Evolutionary conservation across 1,140 invertebrate genomes (phyloP).

Genomic region (Drosophila pachea): DNA sequence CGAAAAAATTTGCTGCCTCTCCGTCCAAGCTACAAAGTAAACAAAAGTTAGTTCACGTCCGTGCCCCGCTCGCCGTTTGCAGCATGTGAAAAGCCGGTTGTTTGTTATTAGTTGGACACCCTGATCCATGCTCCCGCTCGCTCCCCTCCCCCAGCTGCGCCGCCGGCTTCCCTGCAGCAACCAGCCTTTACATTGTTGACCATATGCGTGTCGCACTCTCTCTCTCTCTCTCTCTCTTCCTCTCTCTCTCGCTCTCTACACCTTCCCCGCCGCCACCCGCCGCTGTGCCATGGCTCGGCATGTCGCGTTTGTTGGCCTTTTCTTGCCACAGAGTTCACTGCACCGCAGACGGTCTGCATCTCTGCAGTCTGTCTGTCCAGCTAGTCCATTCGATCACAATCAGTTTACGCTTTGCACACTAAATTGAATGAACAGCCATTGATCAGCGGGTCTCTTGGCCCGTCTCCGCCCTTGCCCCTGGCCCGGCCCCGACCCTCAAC

Average conservation of each 20-base stretch:
- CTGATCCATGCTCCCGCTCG: too few species aligned
- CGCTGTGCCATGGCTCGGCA: constrained; percentile 12
- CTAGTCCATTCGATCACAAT: constrained; percentile 66
- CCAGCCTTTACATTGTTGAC: constrained; percentile 44
- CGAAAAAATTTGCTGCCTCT: constrained; percentile 26
- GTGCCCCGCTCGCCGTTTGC: not conserved
- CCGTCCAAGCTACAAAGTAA: constrained; percentile 53
- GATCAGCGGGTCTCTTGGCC: constrained; percentile 43
- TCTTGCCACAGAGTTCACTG: constrained; percentile 38
- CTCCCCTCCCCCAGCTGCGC: not conserved
- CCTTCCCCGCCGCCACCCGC: not conserved
- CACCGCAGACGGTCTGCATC: constrained; percentile 39
- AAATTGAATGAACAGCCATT: constrained; percentile 71
- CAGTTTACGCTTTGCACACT: constrained; percentile 71
- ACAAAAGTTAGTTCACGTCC: constrained; percentile 53
- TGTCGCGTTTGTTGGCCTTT: constrained; percentile 71
- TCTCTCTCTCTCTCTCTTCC: not conserved
- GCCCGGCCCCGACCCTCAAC: constrained; percentile 2
- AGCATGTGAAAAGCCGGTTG: constrained; percentile 62
- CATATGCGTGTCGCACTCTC: constrained; percentile 16
- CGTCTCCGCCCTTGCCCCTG: not conserved
- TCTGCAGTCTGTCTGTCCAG: constrained; percentile 8
- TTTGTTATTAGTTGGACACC: constrained; percentile 66
- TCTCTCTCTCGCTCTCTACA: not conserved
- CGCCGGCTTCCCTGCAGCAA: not conserved